Evolutionary conservation across 2,797 vertebrate genomes (phyloP).

Genomic region (Characodon lateralis): DNA sequence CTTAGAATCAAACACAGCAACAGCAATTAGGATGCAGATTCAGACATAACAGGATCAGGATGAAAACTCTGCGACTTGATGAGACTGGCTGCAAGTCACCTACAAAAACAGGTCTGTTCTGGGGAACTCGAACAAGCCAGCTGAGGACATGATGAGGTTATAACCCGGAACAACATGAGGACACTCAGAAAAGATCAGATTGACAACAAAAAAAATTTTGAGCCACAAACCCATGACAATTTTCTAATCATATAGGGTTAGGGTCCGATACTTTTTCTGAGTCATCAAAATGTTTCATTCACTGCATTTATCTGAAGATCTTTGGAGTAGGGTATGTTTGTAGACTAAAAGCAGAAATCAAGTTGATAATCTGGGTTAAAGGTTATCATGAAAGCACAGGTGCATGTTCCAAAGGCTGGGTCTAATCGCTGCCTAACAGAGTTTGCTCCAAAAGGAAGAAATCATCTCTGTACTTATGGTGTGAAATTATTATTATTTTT

Average conservation of each 20-base stretch:
- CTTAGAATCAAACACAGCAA: background rate
- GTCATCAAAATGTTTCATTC: slow-evolving; percentile 1
- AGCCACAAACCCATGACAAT: background rate
- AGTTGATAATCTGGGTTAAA: background rate
- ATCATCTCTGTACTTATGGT: background rate
- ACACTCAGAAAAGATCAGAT: background rate
- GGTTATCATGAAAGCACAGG: background rate
- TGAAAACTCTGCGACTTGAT: background rate
- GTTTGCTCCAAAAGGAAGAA: slow-evolving; percentile 4
- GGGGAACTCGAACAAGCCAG: background rate
- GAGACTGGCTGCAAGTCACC: no score
- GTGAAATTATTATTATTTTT: background rate
- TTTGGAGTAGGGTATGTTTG: slow-evolving; percentile 1
- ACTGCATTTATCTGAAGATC: slow-evolving; percentile 1
- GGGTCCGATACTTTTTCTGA: background rate
- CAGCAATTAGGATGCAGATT: background rate
- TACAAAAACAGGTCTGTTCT: background rate
- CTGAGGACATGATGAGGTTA: background rate
- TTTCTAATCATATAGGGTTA: background rate
- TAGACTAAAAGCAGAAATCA: background rate
- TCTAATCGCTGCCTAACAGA: background rate
- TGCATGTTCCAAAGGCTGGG: background rate
- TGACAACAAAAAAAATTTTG: background rate
- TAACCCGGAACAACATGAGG: background rate
- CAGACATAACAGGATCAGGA: background rate